Evolutionary conservation across 2,888 invertebrate genomes (phyloP), one percentile per base, ranked within the genome.

Genomic region (Pandemis cinnamomeana): DNA sequence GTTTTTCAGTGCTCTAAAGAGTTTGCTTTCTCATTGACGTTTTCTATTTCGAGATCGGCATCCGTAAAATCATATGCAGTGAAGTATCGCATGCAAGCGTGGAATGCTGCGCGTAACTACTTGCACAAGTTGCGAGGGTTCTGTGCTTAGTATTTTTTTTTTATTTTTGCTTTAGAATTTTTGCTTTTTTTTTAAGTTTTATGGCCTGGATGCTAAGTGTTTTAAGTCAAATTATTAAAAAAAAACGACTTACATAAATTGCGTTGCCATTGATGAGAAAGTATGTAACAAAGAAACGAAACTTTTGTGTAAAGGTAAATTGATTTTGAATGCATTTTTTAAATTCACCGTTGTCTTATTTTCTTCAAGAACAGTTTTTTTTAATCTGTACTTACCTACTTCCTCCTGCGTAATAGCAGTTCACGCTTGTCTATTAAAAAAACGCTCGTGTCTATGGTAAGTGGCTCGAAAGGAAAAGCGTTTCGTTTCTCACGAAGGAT

Each of bases 21-120:
- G 55, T 5, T 36, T 58, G 11, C 58, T 58, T 58, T 58, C 58
- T 58, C 27, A 58, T 58, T 58, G 27, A 11, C 11, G 51, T 75
- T 90, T 89, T 91, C 89, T 85, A 87, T 89, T 86, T 90, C 86
- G 78, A 83, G 83, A 84, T 83, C 84, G 82, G 72, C 78, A 79
- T 79, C 81, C 83, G 82, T 84, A 82, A 70, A 78, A 83, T 81
- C 77, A 76, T 75, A 79, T 76, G 83, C 78, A 79, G 78, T 76
- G 78, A 82, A 79, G 78, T 78, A 79, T 76, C 76, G 79, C 87
- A 87, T 86, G 88, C 86, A 76, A 84, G 86, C 85, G 87, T 85
- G 77, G 83, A 61, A 60, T 79, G 75, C 76, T 66, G 72, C 75
- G 73, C 75, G 77, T 80, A 79, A 77, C 75, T 70, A 67, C 71